Base-by-base conservation (phyloP, 2,888 invertebrate genomes). In the Chesias legatella region DNA sequence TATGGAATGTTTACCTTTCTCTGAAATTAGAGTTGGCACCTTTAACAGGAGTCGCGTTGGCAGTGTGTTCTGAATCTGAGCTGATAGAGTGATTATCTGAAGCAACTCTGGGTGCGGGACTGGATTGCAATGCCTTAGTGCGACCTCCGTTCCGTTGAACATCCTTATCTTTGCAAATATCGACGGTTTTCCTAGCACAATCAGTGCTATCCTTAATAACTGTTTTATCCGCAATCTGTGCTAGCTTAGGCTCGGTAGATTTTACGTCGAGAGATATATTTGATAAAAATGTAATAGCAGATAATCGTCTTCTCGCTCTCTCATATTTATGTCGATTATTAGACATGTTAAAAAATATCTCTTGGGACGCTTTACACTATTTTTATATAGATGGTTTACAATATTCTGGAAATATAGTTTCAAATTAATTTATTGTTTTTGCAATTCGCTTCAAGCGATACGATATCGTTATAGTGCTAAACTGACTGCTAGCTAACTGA, bases 181-280 rank as follows among this genome's bases (percentile, higher is more conserved):
- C 70, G 41, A 60, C 54, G 10, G 55, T 34, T 57, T 71, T 75
- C n/a, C 55, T 41, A 3, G 43, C 58, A 21, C 49, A 56, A 54
- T 78, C 70, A 43, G 56, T 58, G 62, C 66, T 73, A 51, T 80
- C 80, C 55, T 51, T 56, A 49, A 66, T 74, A 9, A 56, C 48
- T 22, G 64, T 45, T 49, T 74, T 73, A 56, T 74, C 73, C 23
- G 62, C 54, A 50, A 71, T 53, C 45, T 75, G 71, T 38, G 65
- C 58, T 43, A 77, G 48, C 52, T 78, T 91, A 46, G 92, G 92
- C 74, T 94, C 94, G 72, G 91, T 92, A 79, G 94, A 93, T 60
- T 94, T 94, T 56, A 98, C 98, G 89, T 98, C 97, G 51, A 98
- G 90, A 51, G 98, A 97, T 74, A 98, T 98, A 86, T 98, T 98